Evolutionary conservation across 2,113 vertebrate genomes (phyloP).

Genomic region (Podocnemis expansa): DNA sequence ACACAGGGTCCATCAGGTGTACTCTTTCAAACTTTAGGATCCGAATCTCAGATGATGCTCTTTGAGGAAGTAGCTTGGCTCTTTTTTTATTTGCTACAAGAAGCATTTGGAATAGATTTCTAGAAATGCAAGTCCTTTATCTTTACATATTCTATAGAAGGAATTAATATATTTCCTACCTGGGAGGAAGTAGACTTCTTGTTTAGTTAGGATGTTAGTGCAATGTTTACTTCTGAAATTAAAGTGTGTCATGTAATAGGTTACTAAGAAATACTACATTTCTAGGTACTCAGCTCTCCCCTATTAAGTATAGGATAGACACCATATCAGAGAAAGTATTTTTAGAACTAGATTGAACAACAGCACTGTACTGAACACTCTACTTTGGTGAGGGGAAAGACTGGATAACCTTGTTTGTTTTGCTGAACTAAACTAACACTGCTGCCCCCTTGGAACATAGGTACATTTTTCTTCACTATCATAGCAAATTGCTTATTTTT

Average conservation of each 20-base stretch:
- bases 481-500: too few species aligned
- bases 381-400: not conserved
- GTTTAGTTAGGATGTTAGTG: not conserved
- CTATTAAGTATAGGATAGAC: not conserved
- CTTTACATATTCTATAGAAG: not conserved
- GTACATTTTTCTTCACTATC: not conserved
- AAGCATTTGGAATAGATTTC: not conserved
- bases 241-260: not conserved
- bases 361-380: not conserved
- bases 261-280: not conserved
- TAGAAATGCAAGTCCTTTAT: not conserved
- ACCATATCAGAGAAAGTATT: not conserved
- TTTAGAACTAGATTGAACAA: slow-evolving; percentile 17
- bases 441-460: too few species aligned
- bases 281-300: too few species aligned
- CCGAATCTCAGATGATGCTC: not conserved
- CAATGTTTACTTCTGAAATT: not conserved
- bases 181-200: not conserved
- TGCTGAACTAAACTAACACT: too few species aligned
- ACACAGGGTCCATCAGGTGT: not conserved
- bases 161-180: not conserved
- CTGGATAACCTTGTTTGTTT: not conserved
- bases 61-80: not conserved
- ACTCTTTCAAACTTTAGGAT: not conserved
- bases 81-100: too few species aligned